Percentiles rank a stretch among this genome's conserved stretches.
Conservation (phyloP, 2,113 vertebrate species). For the Sigmodon hispidus region DNA sequence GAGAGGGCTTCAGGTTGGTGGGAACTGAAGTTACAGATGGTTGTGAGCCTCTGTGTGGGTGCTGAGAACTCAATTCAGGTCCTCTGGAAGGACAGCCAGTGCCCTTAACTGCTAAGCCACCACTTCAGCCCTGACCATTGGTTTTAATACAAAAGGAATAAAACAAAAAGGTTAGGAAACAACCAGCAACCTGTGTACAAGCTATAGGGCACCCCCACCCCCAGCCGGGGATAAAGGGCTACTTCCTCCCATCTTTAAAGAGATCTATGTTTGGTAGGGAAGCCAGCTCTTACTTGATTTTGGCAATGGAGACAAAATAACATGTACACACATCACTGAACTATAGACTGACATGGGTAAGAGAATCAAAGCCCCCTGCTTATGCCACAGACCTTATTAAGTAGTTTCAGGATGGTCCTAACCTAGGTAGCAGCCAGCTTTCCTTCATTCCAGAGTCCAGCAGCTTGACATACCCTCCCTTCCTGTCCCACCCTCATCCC, state of each 20-base stretch:
- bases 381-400: not conserved
- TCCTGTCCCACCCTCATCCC: not conserved
- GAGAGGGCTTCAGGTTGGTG: not conserved
- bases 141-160: conserved; percentile 46
- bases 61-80: not conserved
- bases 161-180: not conserved
- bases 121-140: not conserved
- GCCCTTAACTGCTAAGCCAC: not conserved
- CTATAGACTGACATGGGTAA: not conserved
- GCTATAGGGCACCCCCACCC: not conserved
- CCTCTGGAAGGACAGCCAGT: not conserved
- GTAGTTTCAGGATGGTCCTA: not conserved
- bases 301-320: not conserved
- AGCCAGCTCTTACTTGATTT: conserved; percentile 10
- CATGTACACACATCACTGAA: not conserved
- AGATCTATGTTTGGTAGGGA: not conserved
- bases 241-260: not conserved
- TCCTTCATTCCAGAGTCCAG: not conserved
- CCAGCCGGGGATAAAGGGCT: not conserved
- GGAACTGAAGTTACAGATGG: not conserved
- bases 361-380: not conserved
- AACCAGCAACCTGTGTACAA: not conserved
- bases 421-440: not conserved
- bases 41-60: not conserved
- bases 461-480: not conserved